phyloP scores from a whole-genome alignment of 2,113 vertebrate species.

The Syngnathoides biaculeatus region DNA sequence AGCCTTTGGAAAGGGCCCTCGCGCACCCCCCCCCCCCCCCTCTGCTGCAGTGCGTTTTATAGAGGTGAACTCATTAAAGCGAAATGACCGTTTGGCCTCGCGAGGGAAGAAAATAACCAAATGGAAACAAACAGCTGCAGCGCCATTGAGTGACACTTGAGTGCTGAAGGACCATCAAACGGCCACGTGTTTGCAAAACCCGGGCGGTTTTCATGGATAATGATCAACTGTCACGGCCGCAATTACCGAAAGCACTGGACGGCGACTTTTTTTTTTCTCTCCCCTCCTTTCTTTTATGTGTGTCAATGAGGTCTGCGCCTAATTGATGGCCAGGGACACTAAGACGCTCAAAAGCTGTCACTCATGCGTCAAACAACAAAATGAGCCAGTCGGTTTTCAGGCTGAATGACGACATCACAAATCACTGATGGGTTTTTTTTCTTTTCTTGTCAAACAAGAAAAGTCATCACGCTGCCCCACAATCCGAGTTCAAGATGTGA shows the following conservation, averaged over 20 bases:
- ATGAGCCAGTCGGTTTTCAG: slow-evolving; percentile 22
- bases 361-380: slow-evolving; percentile 65
- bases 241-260: slow-evolving; percentile 76
- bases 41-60: slow-evolving; percentile 39
- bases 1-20: slow-evolving; percentile 39
- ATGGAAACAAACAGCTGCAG: slow-evolving; percentile 71
- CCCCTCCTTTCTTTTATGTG: slow-evolving; percentile 45
- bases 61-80: slow-evolving; percentile 75
- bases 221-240: slow-evolving; percentile 79
- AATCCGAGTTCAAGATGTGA: no score
- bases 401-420: slow-evolving; percentile 2
- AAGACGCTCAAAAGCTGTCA: slow-evolving; percentile 66
- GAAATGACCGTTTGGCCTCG: slow-evolving; percentile 78
- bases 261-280: slow-evolving; percentile 57
- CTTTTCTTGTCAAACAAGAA: neutral
- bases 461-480: neutral
- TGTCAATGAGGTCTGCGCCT: slow-evolving; percentile 74
- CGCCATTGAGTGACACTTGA: slow-evolving; percentile 69
- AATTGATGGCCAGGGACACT: slow-evolving; percentile 76
- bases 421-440: neutral
- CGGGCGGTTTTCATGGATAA: slow-evolving; percentile 79
- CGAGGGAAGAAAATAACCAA: slow-evolving; percentile 59
- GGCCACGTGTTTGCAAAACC: slow-evolving; percentile 75
- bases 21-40: slow-evolving; percentile 33
- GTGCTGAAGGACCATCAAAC: slow-evolving; percentile 71